Conservation (phyloP, 2,113 vertebrate species). For the Corapipo altera region DNA sequence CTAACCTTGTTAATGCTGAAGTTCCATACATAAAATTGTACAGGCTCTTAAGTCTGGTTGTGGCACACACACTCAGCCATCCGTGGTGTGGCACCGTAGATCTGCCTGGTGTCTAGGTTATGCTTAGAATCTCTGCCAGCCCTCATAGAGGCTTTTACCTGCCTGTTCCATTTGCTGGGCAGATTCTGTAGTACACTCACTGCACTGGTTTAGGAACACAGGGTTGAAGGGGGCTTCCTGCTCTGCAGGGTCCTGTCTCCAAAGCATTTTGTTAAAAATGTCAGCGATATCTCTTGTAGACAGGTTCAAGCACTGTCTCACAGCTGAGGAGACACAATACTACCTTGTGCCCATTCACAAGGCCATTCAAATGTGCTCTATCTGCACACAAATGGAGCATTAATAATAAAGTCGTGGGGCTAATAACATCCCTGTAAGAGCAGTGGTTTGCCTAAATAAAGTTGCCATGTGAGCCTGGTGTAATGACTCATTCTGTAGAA, state of each 20-base stretch:
- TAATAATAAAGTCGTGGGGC: neutral
- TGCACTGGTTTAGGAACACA: neutral
- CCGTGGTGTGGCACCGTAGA: accelerated
- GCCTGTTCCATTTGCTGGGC: neutral
- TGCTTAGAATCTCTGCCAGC: accelerated
- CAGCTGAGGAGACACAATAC: neutral
- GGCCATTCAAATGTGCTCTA: neutral
- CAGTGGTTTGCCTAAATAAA: neutral
- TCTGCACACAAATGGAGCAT: neutral
- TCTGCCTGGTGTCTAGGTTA: neutral
- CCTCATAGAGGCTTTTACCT: neutral
- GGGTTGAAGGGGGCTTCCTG: neutral
- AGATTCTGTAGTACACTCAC: accelerated
- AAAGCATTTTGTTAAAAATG: neutral
- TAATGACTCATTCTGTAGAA: neutral
- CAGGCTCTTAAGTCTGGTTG: neutral
- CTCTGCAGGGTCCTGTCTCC: accelerated
- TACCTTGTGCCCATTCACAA: neutral
- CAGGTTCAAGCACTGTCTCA: neutral
- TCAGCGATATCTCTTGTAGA: neutral
- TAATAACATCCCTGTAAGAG: neutral
- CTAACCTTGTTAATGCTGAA: neutral
- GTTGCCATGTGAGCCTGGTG: neutral
- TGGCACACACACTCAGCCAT: accelerated
- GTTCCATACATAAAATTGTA: neutral